Percentiles rank a stretch among this genome's conserved stretches.
These are phyloP conservation scores for Callyntrura sp. DNA, from an alignment of 2,888 invertebrate species.

Conservation along the genomic window DNA sequence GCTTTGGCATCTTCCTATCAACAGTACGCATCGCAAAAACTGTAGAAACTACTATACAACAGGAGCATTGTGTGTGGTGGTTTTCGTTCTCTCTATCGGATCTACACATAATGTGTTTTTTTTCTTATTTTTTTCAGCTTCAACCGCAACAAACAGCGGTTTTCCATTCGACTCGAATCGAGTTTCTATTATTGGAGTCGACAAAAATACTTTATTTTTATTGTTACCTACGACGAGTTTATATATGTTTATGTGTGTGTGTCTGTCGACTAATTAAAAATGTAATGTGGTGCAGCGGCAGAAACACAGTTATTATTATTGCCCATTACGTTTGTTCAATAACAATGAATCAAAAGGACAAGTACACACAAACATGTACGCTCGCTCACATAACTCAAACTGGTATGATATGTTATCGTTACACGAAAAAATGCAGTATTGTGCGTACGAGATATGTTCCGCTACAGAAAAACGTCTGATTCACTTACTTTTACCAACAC, in stretches of 20 bases:
- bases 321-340: background rate
- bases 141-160: slow-evolving; percentile 12
- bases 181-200: slow-evolving; percentile 78
- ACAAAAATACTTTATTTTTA: slow-evolving; percentile 52
- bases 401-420: slow-evolving; percentile 18
- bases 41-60: slow-evolving; percentile 1
- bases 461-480: background rate
- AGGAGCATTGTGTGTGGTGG: slow-evolving; percentile 4
- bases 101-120: slow-evolving; percentile 9
- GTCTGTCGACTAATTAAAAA: slow-evolving; percentile 78
- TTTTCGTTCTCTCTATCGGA: background rate
- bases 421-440: slow-evolving; percentile 18
- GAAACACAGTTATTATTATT: slow-evolving; percentile 41
- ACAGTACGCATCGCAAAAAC: slow-evolving; percentile 51
- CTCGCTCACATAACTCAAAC: slow-evolving; percentile 24
- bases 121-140: background rate
- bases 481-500: background rate
- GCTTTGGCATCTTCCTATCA: slow-evolving; percentile 55
- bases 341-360: slow-evolving; percentile 51
- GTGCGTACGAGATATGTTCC: slow-evolving; percentile 19
- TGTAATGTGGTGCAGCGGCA: slow-evolving; percentile 64
- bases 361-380: background rate
- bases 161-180: slow-evolving; percentile 27
- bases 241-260: slow-evolving; percentile 28
- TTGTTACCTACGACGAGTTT: background rate